These are phyloP conservation scores for Mesorhabditis belari DNA, from an alignment of 2,888 invertebrate species.

Conservation along the genomic window DNA sequence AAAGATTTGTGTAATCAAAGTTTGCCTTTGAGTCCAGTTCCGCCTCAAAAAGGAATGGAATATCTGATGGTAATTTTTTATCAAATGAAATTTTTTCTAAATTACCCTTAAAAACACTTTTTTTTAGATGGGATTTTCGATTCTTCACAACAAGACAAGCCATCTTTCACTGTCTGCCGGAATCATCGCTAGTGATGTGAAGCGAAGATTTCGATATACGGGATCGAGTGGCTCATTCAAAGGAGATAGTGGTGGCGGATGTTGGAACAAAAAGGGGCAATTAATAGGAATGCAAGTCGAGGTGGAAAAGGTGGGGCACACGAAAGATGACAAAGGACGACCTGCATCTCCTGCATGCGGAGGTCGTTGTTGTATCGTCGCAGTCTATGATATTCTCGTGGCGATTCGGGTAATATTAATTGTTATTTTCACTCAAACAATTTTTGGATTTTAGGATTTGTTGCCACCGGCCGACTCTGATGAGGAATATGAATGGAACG, in stretches of 20 bases:
- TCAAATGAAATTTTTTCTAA: conserved; percentile 8
- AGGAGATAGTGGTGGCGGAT: conserved; percentile 16
- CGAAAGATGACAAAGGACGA: conserved; percentile 7
- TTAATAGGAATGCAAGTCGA: conserved; percentile 16
- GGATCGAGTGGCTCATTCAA: conserved; percentile 18
- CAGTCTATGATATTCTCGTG: conserved; percentile 7
- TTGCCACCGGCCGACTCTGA: conserved; percentile 16
- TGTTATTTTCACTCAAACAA: conserved; percentile 12
- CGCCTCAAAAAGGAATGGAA: conserved; percentile 13
- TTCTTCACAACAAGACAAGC: conserved; percentile 13
- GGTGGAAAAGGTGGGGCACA: conserved; percentile 9
- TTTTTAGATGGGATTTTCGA: conserved; percentile 17
- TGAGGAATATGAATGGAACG: conserved; percentile 10
- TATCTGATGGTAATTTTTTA: conserved; percentile 18
- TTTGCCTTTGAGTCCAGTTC: conserved; percentile 7
- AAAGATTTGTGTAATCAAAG: conserved; percentile 9
- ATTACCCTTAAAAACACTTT: conserved; percentile 9
- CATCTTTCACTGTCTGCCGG: conserved; percentile 13
- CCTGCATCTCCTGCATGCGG: conserved; percentile 12
- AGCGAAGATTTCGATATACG: conserved; percentile 12
- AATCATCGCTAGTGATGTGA: conserved; percentile 11
- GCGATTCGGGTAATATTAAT: conserved; percentile 14
- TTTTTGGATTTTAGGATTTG: conserved; percentile 18
- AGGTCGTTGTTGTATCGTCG: conserved; percentile 12
- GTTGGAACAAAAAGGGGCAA: conserved; percentile 14